phyloP scores from a whole-genome alignment of 1,140 invertebrate species.

The Lepidostoma basale region DNA sequence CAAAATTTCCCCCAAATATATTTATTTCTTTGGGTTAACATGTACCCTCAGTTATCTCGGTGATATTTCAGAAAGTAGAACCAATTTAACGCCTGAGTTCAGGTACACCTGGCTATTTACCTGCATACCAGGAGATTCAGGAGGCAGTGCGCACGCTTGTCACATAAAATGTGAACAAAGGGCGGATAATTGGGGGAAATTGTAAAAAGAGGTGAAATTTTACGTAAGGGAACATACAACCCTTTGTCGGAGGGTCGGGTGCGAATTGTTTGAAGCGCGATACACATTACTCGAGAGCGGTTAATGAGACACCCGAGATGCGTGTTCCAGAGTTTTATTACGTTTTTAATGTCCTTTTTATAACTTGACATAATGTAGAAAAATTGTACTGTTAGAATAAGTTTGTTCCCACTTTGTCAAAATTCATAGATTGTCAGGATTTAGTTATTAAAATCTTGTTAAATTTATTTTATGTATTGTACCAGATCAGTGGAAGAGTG shows the following conservation, averaged over 20 bases:
- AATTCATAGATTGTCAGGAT: too few species aligned
- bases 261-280: constrained; percentile 17
- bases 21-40: too few species aligned
- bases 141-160: constrained; percentile 19
- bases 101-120: constrained; percentile 16
- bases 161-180: constrained; percentile 20
- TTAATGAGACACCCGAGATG: constrained; percentile 15
- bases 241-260: not conserved
- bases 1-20: too few species aligned
- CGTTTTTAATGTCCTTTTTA: not conserved
- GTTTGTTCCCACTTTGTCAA: too few species aligned
- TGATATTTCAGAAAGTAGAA: not conserved
- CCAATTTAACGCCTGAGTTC: constrained; percentile 21
- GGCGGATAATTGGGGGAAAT: constrained; percentile 19
- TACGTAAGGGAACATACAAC: constrained; percentile 22
- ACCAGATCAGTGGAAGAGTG: too few species aligned
- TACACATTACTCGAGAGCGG: constrained; percentile 5
- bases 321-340: constrained; percentile 1
- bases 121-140: constrained; percentile 13
- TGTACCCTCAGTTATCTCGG: too few species aligned
- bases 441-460: too few species aligned
- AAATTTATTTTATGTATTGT: too few species aligned
- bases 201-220: constrained; percentile 24
- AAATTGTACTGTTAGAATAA: too few species aligned
- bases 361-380: too few species aligned